Conservation (phyloP, 2,888 invertebrate genomes). For the Myathropa florea region DNA sequence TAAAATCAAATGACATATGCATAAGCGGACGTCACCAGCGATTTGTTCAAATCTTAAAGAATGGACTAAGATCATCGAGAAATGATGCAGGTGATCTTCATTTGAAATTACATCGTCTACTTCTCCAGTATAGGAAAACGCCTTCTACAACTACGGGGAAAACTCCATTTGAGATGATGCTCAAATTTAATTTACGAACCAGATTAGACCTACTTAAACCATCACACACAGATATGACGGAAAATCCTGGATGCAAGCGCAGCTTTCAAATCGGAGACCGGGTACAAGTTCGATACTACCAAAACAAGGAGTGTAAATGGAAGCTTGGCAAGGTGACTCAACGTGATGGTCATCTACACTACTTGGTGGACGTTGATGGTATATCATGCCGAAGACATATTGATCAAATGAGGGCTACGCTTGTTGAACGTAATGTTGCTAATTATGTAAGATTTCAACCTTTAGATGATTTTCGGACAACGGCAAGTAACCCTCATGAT, state of each 20-base stretch:
- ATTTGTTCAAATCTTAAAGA: conserved; percentile 49
- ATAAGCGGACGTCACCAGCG: neutral
- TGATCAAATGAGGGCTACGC: conserved; percentile 6
- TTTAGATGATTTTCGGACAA: neutral
- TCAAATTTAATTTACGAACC: conserved; percentile 18
- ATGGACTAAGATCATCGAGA: conserved; percentile 1
- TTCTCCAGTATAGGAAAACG: conserved; percentile 18
- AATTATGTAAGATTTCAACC: neutral
- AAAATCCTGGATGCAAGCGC: neutral
- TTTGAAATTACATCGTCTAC: conserved; percentile 2
- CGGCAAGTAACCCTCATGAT: neutral
- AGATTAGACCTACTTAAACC: conserved; percentile 4
- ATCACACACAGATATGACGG: neutral
- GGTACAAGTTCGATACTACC: neutral
- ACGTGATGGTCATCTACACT: conserved; percentile 9
- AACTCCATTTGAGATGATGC: neutral
- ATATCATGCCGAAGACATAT: neutral
- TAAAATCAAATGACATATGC: conserved; percentile 37
- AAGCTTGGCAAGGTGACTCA: neutral
- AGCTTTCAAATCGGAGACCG: neutral
- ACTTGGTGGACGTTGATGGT: neutral
- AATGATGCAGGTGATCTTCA: conserved; percentile 13
- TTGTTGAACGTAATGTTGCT: neutral
- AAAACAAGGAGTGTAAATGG: neutral
- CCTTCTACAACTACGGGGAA: conserved; percentile 1